Percentiles rank a stretch among this genome's conserved stretches.
These are phyloP conservation scores for Conomelus anceps DNA, from an alignment of 2,888 invertebrate species.

Conservation along the genomic window DNA sequence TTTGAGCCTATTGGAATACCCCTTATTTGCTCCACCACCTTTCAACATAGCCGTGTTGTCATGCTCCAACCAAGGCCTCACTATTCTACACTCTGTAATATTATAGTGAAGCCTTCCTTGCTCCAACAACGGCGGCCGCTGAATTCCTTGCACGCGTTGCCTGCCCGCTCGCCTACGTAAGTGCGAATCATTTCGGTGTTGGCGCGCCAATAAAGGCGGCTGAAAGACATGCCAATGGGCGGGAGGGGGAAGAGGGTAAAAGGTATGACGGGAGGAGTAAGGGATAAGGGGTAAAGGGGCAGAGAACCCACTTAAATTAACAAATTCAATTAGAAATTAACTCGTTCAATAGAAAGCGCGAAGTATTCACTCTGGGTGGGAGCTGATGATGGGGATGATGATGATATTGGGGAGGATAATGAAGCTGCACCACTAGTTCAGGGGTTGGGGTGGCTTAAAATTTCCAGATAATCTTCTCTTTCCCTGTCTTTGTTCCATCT, in stretches of 20 bases:
- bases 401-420: not conserved
- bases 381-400: not conserved
- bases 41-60: too few species aligned
- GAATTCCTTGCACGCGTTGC: too few species aligned
- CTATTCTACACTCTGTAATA: too few species aligned
- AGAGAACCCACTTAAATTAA: constrained; percentile 48
- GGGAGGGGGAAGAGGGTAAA: not conserved
- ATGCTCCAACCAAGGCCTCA: too few species aligned
- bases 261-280: not conserved
- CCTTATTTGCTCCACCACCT: too few species aligned
- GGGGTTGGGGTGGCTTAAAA: too few species aligned
- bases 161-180: not conserved
- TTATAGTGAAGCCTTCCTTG: too few species aligned
- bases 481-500: not conserved
- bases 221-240: not conserved
- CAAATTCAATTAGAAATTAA: constrained; percentile 51
- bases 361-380: not conserved
- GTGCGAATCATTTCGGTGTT: too few species aligned
- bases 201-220: not conserved
- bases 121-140: too few species aligned
- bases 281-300: constrained; percentile 35
- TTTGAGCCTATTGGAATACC: too few species aligned
- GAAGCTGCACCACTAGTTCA: not conserved
- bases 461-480: not conserved
- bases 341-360: constrained; percentile 40